Base-by-base conservation (phyloP, 1,140 invertebrate genomes). In the Apis dorsata region DNA sequence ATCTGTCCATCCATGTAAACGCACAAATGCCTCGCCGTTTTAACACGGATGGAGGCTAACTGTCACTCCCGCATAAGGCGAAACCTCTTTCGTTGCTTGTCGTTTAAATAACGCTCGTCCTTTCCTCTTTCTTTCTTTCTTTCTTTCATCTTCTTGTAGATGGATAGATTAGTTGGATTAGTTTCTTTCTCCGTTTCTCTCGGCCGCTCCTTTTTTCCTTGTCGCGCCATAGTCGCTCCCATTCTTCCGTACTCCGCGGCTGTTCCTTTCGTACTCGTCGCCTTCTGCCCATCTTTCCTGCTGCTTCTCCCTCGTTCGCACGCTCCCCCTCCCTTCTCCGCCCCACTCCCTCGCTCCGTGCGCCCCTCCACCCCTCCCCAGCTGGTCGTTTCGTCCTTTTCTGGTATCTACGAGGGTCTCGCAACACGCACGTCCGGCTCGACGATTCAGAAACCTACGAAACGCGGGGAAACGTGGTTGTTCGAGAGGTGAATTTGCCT, bases 381-480 rank as follows among this genome's bases (percentile, higher is more conserved):
- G n/a, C 21, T 51, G 72, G 74, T 80, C 68, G 76, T 60, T 70
- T 79, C 79, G 53, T 81, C 78, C 79, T 74, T 70, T 88, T 83
- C 87, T 85, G 81, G 59, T 75, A 75, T 72, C 86, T 76, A 57
- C 51, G 59, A 44, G 68, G 34, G 68, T 77, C 59, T 15, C 59
- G 76, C 85, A 55, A 86, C 77, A 87, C 86, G 86, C 85, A 87
- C 69, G 72, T 83, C 81, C 81, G 81, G 79, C 69, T 84, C 81
- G 68, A 44, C 82, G 85, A 87, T 87, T 87, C 86, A 87, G 86
- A 87, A 81, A 86, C 59, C 81, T 65, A 87, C 77, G 81, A 86
- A 86, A 79, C 85, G 83, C 82, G 86, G 81, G 85, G 55, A 87
- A 87, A 87, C 86, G 86, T 87, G 86, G 53, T 87, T 76, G 81